These are phyloP conservation scores for Schizothorax lantsangensis DNA, from an alignment of 2,797 vertebrate species.

Conservation along the genomic window DNA sequence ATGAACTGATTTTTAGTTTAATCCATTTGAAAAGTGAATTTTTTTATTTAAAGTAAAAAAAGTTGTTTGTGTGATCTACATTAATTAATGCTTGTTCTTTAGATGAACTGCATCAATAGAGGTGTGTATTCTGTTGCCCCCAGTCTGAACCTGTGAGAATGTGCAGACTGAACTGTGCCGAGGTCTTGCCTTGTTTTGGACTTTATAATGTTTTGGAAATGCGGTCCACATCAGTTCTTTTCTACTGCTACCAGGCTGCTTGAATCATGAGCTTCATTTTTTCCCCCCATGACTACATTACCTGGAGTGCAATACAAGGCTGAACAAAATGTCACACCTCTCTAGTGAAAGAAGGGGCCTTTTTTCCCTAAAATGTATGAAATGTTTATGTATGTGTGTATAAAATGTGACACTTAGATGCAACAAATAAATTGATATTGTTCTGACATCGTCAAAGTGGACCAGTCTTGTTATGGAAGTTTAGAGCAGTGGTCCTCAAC, in stretches of 20 bases:
- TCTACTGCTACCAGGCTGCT: conserved; percentile 61
- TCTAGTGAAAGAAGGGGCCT: conserved; percentile 67
- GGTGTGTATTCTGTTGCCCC: conserved; percentile 57
- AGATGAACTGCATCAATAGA: conserved; percentile 48
- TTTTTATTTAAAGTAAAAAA: conserved; percentile 68
- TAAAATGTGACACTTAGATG: conserved; percentile 68
- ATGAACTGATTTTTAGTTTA: conserved; percentile 67
- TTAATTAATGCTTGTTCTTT: conserved; percentile 74
- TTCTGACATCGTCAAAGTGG: conserved; percentile 18
- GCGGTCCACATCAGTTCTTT: conserved; percentile 58
- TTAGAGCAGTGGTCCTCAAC: not conserved
- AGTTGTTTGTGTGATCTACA: conserved; percentile 69
- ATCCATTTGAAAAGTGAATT: conserved; percentile 52
- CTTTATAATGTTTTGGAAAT: conserved; percentile 59
- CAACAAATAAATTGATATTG: conserved; percentile 72
- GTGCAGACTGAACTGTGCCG: conserved; percentile 60
- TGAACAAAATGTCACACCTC: conserved; percentile 62
- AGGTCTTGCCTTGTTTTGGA: conserved; percentile 59
- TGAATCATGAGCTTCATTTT: conserved; percentile 53
- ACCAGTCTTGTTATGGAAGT: not conserved
- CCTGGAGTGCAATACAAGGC: conserved; percentile 76
- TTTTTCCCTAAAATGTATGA: conserved; percentile 72
- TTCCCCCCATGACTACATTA: conserved; percentile 65
- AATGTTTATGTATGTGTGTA: conserved; percentile 73
- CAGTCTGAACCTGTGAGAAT: conserved; percentile 51